A percentile compares a stretch with the other conserved stretches of the same genome.
Evolutionary conservation across 2,113 vertebrate species (phyloP).

Genomic region (Oryzias woworae): DNA sequence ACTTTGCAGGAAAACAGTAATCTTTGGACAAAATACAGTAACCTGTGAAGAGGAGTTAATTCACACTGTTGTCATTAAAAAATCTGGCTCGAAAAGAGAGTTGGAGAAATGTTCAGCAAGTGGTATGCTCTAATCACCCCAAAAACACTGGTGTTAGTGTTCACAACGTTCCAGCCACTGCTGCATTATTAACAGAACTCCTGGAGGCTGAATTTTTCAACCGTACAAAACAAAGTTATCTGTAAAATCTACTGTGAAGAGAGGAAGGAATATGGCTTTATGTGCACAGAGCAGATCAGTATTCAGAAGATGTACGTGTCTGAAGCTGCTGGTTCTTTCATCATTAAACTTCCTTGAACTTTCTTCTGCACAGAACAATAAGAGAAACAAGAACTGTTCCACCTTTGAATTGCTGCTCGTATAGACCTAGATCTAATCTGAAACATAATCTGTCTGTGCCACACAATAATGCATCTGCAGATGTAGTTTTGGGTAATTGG

Average conservation of each 20-base stretch:
- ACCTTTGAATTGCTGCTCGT: neutral
- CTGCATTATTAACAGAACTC: slow-evolving; percentile 29
- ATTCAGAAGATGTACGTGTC: neutral
- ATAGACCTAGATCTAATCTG: neutral
- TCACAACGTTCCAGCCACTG: slow-evolving; percentile 7
- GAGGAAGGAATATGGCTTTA: neutral
- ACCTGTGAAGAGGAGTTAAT: slow-evolving; percentile 85
- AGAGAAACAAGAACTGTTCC: neutral
- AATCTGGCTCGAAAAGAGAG: slow-evolving; percentile 87
- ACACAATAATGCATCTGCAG: neutral
- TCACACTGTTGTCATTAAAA: slow-evolving; percentile 81
- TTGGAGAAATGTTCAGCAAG: slow-evolving; percentile 72
- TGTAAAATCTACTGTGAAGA: slow-evolving; percentile 1
- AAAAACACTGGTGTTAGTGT: slow-evolving; percentile 27
- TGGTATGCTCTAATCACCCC: slow-evolving; percentile 21
- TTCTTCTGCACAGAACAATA: neutral
- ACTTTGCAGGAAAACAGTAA: slow-evolving; percentile 89
- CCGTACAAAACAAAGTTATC: slow-evolving; percentile 9
- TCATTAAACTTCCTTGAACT: neutral
- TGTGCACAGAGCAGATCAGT: neutral
- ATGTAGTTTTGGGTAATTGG: neutral
- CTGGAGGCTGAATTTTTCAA: slow-evolving; percentile 18
- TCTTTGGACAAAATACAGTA: slow-evolving; percentile 94
- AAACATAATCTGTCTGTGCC: neutral
- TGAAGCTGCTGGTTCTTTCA: neutral